These are phyloP conservation scores for Leuctra nigra DNA, from an alignment of 2,888 invertebrate genomes.

Conservation along the genomic window DNA sequence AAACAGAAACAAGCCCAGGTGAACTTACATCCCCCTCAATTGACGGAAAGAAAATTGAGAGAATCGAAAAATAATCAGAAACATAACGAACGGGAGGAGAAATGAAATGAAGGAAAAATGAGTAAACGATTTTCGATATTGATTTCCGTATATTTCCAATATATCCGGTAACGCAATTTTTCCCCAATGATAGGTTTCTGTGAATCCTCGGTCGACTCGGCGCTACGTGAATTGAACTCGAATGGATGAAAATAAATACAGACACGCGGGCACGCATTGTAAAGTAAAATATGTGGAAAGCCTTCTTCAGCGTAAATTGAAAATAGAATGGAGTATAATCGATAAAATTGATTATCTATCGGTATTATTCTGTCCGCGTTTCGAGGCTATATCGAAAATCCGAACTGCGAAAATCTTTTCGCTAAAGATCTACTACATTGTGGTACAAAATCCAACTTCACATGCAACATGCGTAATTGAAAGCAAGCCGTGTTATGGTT, in stretches of 20 bases:
- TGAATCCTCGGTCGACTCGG: not conserved
- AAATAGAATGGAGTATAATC: slow-evolving; percentile 12
- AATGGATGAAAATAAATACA: slow-evolving; percentile 16
- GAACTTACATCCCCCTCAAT: too few species aligned
- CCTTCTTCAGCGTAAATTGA: slow-evolving; percentile 4
- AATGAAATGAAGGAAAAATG: slow-evolving; percentile 11
- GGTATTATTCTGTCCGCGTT: slow-evolving; percentile 10
- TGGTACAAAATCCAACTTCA: not conserved
- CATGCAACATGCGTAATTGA: too few species aligned
- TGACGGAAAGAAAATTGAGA: not conserved
- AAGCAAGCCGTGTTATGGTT: too few species aligned
- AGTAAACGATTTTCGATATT: slow-evolving; percentile 18
- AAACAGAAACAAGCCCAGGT: too few species aligned
- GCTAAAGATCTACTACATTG: too few species aligned
- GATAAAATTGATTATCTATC: slow-evolving; percentile 14
- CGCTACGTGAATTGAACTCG: not conserved
- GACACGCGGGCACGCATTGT: not conserved
- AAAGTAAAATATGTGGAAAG: slow-evolving; percentile 11
- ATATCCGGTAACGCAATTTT: slow-evolving; percentile 11
- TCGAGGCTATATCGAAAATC: slow-evolving; percentile 3
- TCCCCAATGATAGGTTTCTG: slow-evolving; percentile 13
- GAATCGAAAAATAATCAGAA: slow-evolving; percentile 13
- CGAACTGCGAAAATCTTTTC: slow-evolving; percentile 9
- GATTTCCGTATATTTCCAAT: slow-evolving; percentile 10
- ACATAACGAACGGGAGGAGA: not conserved